Evolutionary conservation across 2,888 invertebrate species (phyloP), one percentile per base, ranked within the genome.

Genomic region (Idaea biselata): DNA sequence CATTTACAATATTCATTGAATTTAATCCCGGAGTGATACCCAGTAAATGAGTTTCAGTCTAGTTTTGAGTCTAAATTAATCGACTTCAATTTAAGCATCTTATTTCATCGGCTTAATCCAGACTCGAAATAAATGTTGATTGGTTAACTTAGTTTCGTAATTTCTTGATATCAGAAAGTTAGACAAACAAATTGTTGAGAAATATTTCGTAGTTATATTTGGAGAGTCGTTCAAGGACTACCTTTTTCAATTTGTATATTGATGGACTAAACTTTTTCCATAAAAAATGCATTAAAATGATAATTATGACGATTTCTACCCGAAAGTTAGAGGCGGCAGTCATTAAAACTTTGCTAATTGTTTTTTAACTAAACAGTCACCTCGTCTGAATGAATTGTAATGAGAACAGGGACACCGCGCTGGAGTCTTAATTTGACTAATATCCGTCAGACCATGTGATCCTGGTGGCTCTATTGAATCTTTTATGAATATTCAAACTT

Each of bases 281-380:
- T 64, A 64, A 67, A 63, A 62, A 61, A 59, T 56, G 56, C 18
- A 66, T 55, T 59, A 33, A 60, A 59, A 33, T 44, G 56, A 60
- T 60, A 54, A 55, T 61, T 61, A 63, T 63, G 33, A 64, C 63
- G 64, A 61, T 62, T 59, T 60, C 56, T 44, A 63, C 63, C 67
- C 58, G 63, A 64, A 67, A 62, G 25, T 18, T 60, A 55, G 33
- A 32, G 8, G 56, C 60, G 61, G 60, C 56, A 73, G 70, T 71
- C 73, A 74, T 79, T 78, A 75, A 78, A 79, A 79, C 73, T 79
- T 78, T 70, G 56, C 62, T 76, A 72, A 79, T 79, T 74, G 73
- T 70, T 76, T 75, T 74, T 74, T 71, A 63, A 73, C 76, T 73
- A 76, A 74, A 75, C 71, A 70, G 66, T 56, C 68, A 68, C 60